A percentile compares a stretch with the other conserved stretches of the same genome.
Conservation (phyloP, 1,140 invertebrate genomes). For the Samia ricini region DNA sequence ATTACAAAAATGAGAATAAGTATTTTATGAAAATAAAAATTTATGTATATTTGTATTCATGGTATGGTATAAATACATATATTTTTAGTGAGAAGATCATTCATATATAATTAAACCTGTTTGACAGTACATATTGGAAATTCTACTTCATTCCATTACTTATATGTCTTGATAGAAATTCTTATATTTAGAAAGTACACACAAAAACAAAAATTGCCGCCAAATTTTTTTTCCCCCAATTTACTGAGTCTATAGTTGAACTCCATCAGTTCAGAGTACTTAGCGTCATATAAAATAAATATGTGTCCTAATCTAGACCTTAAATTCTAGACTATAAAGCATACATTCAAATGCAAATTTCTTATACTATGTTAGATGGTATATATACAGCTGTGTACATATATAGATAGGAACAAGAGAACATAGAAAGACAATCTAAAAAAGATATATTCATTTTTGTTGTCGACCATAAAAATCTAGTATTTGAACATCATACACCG, state of each 20-base stretch:
- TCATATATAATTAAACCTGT: too few species aligned
- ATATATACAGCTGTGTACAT: conserved; percentile 59
- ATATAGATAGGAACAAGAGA: conserved; percentile 39
- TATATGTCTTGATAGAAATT: not conserved
- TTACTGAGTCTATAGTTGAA: conserved; percentile 38
- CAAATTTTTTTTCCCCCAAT: not conserved
- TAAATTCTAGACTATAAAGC: conserved; percentile 33
- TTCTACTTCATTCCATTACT: not conserved
- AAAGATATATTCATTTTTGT: not conserved
- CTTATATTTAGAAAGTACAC: not conserved
- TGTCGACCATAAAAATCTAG: not conserved
- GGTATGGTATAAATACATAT: too few species aligned
- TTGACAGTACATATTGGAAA: too few species aligned
- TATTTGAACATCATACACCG: not conserved
- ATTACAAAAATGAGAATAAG: too few species aligned
- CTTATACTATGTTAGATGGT: conserved; percentile 25
- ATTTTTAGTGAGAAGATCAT: too few species aligned
- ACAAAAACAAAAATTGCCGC: not conserved
- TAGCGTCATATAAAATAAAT: conserved; percentile 35
- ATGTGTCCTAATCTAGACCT: conserved; percentile 39
- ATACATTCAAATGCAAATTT: conserved; percentile 34
- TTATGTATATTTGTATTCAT: too few species aligned
- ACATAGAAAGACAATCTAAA: conserved; percentile 22
- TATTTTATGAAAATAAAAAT: too few species aligned
- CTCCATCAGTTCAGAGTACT: conserved; percentile 28